Evolutionary conservation across 2,888 invertebrate genomes (phyloP).

Genomic region (Drosophila anomalipes): DNA sequence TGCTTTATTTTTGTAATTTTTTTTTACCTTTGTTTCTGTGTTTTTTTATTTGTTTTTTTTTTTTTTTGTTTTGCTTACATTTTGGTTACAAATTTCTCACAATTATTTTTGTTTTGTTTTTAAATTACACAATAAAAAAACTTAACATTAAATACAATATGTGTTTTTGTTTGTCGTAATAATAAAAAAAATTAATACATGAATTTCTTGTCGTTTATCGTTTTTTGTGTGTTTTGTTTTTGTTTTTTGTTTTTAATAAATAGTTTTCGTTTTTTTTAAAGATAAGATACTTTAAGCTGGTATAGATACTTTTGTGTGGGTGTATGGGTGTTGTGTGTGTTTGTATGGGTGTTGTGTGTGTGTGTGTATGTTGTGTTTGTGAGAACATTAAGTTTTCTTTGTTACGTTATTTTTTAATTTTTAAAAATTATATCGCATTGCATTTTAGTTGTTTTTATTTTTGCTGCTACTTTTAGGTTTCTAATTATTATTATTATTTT

Average conservation of each 20-base stretch:
- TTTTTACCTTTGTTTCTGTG: constrained; percentile 37
- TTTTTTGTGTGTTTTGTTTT: constrained; percentile 50
- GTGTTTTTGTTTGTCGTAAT: constrained; percentile 66
- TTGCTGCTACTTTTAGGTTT: constrained; percentile 61
- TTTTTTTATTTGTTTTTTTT: constrained; percentile 33
- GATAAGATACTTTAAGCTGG: constrained; percentile 76
- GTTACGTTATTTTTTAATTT: constrained; percentile 64
- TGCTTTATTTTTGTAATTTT: constrained; percentile 70
- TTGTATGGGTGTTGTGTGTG: background rate
- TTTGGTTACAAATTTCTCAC: constrained; percentile 80
- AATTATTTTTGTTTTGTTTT: constrained; percentile 62
- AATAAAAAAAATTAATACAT: constrained; percentile 77
- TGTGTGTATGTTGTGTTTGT: constrained; percentile 28
- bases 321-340: constrained; percentile 27
- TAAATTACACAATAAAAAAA: constrained; percentile 77
- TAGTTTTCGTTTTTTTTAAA: constrained; percentile 70
- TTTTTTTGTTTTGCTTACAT: constrained; percentile 47
- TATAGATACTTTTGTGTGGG: constrained; percentile 72
- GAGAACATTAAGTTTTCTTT: constrained; percentile 73
- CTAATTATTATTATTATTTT: constrained; percentile 24
- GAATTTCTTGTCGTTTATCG: constrained; percentile 63
- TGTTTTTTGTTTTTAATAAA: constrained; percentile 61
- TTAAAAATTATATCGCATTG: constrained; percentile 80
- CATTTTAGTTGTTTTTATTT: constrained; percentile 46
- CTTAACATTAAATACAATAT: constrained; percentile 81